Evolutionary conservation across 1,140 invertebrate genomes (phyloP).

Genomic region (Plutomurus gul): DNA sequence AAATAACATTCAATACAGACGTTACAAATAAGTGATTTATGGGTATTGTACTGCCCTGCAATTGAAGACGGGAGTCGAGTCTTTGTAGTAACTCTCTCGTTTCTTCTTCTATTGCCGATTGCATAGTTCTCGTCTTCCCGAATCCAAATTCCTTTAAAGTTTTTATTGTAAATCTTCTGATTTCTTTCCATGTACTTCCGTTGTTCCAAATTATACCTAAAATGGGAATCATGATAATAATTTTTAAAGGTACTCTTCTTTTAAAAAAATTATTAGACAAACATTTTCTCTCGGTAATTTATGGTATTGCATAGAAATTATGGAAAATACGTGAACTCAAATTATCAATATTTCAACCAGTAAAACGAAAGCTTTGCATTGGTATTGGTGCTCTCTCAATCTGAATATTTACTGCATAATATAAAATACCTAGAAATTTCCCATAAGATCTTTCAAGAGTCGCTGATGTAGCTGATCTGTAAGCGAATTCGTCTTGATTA

Average conservation of each 20-base stretch:
- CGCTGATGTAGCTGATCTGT: too few species aligned
- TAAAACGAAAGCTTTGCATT: too few species aligned
- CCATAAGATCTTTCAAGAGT: too few species aligned
- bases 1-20: not conserved
- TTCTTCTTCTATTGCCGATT: not conserved
- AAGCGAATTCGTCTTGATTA: too few species aligned
- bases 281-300: not conserved
- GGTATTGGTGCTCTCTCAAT: too few species aligned
- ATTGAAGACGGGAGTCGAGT: not conserved
- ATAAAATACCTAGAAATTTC: too few species aligned
- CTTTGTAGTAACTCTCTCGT: not conserved
- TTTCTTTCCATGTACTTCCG: not conserved
- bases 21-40: not conserved
- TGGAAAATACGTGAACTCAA: too few species aligned
- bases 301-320: not conserved
- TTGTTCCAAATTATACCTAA: not conserved
- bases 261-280: not conserved
- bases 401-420: too few species aligned
- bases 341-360: too few species aligned
- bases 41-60: not conserved
- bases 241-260: too few species aligned
- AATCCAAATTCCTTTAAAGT: constrained; percentile 8
- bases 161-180: not conserved
- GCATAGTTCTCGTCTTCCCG: not conserved
- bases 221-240: too few species aligned